These are phyloP conservation scores for Acrossocheilus wenchowensis DNA, from an alignment of 2,797 vertebrate genomes.

Conservation along the genomic window DNA sequence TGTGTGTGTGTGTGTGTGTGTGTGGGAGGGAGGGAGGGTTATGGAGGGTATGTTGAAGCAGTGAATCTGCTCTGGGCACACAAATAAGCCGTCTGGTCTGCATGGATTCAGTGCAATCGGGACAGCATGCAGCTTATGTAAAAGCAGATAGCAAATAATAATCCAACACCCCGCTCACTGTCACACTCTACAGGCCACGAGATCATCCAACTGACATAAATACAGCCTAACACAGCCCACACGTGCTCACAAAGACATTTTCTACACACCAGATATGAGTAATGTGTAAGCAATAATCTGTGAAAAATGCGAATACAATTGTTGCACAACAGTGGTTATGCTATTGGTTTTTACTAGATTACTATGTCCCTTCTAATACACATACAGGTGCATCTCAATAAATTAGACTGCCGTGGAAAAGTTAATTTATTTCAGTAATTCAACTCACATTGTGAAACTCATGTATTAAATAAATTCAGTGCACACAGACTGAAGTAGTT, in stretches of 20 bases:
- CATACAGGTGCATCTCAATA: no score
- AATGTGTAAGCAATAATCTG: conserved; percentile 12
- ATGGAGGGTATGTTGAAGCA: conserved; percentile 7
- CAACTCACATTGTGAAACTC: no score
- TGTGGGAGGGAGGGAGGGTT: not conserved
- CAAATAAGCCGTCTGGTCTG: conserved; percentile 40
- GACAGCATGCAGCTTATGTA: conserved; percentile 31
- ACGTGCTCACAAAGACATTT: not conserved
- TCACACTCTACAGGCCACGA: conserved; percentile 39
- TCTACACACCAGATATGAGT: not conserved
- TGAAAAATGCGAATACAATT: not conserved
- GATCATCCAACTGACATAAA: conserved; percentile 26
- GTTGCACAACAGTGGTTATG: conserved; percentile 1
- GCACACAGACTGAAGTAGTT: no score
- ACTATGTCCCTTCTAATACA: not conserved
- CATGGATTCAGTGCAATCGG: conserved; percentile 26
- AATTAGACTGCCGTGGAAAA: no score
- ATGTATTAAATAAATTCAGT: no score
- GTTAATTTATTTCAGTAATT: no score
- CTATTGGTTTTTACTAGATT: conserved; percentile 2
- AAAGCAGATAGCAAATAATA: conserved; percentile 32
- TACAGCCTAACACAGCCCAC: not conserved
- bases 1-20: not conserved
- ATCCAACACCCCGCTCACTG: conserved; percentile 32
- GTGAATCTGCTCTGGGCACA: conserved; percentile 26